Percentiles rank a stretch among this genome's conserved stretches.
These are phyloP conservation scores for Trichopria drosophilae DNA, from an alignment of 2,888 invertebrate species.

Conservation along the genomic window DNA sequence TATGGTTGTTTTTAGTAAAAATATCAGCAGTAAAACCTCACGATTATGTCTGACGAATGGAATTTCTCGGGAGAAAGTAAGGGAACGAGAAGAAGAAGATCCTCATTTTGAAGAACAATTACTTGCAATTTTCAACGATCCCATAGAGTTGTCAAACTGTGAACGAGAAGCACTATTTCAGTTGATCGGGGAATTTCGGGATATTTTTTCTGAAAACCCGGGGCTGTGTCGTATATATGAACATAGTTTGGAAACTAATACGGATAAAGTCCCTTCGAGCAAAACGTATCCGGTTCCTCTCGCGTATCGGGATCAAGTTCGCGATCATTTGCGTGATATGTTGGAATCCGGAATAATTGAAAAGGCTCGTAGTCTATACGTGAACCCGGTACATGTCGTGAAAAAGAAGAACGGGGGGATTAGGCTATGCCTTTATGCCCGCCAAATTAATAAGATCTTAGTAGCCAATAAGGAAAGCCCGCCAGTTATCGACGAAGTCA, in stretches of 20 bases:
- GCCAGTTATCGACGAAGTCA: constrained; percentile 10
- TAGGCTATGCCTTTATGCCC: constrained; percentile 8
- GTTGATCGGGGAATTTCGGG: constrained; percentile 2
- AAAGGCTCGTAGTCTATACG: constrained; percentile 9
- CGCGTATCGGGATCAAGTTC: constrained; percentile 5
- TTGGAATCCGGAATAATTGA: constrained; percentile 14
- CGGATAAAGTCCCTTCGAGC: neutral
- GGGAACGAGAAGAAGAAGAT: no score
- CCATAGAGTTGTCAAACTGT: no score
- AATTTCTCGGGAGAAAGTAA: no score
- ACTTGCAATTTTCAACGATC: no score
- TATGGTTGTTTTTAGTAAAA: no score
- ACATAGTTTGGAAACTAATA: constrained; percentile 5
- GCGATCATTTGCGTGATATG: constrained; percentile 4
- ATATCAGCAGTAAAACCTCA: no score
- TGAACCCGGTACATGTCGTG: constrained; percentile 8
- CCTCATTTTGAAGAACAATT: no score
- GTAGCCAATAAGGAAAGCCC: constrained; percentile 10
- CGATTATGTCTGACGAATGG: no score
- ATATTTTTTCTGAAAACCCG: constrained; percentile 9
- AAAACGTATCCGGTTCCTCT: constrained; percentile 9
- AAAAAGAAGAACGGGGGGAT: constrained; percentile 6
- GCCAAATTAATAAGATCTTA: constrained; percentile 11
- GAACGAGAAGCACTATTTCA: constrained; percentile 2
- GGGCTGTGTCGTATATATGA: constrained; percentile 8